phyloP scores from a whole-genome alignment of 2,888 invertebrate species.

The Anarsia innoxiella region DNA sequence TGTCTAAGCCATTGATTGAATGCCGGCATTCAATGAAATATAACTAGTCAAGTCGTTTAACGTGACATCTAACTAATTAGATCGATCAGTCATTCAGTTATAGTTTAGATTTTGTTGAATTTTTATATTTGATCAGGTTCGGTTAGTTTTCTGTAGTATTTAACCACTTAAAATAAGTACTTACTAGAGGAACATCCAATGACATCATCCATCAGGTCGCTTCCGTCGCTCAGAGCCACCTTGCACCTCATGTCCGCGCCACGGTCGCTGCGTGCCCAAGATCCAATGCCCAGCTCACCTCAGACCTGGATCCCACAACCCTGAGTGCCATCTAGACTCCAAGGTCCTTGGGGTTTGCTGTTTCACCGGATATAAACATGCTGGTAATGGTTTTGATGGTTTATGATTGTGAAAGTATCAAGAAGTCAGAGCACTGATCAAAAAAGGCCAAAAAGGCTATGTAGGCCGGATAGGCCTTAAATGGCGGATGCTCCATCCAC shows the following conservation, averaged over 20 bases:
- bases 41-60: too few relatives aligned
- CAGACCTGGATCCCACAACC: conserved; percentile 45
- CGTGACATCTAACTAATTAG: background rate
- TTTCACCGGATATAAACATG: conserved; percentile 76
- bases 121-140: too few relatives aligned
- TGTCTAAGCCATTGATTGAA: too few relatives aligned
- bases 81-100: background rate
- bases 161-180: background rate
- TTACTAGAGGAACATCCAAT: background rate
- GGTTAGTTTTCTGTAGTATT: background rate
- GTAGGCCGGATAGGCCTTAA: too few relatives aligned
- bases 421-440: too few relatives aligned
- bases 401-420: too few relatives aligned
- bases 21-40: too few relatives aligned
- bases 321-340: conserved; percentile 65
- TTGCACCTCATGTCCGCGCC: conserved; percentile 59
- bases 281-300: conserved; percentile 81
- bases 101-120: too few relatives aligned
- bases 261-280: conserved; percentile 74
- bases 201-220: too few relatives aligned
- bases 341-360: conserved; percentile 76
- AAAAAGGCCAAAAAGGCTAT: too few relatives aligned
- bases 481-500: too few relatives aligned
- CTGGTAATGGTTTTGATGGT: too few relatives aligned
- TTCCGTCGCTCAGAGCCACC: conserved; percentile 20